These are phyloP conservation scores for Actinostola sp. DNA, from an alignment of 92 coral and sea anemone species.

Conservation along the genomic window DNA sequence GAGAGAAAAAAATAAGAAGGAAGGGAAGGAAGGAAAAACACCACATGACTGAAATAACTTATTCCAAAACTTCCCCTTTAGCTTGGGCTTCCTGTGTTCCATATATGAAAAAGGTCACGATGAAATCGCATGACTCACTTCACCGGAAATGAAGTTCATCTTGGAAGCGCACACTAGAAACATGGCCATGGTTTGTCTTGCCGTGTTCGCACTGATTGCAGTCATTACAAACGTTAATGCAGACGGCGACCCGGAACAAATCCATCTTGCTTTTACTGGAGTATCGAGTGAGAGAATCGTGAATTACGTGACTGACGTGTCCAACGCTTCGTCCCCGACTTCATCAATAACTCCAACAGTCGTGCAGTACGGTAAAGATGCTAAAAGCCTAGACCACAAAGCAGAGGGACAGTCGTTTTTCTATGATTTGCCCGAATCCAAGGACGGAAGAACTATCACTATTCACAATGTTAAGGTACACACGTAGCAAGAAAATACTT, in stretches of 20 bases:
- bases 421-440: slow-evolving; percentile 35
- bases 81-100: no score
- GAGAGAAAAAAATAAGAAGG: no score
- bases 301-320: slow-evolving; percentile 66
- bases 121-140: slow-evolving; percentile 1
- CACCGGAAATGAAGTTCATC: neutral
- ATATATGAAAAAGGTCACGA: no score
- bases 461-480: slow-evolving; percentile 71
- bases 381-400: slow-evolving; percentile 31
- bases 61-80: no score
- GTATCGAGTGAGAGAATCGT: slow-evolving; percentile 73
- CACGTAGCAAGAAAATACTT: neutral
- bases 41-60: no score
- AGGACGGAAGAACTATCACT: slow-evolving; percentile 22
- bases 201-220: neutral
- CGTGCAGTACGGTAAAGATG: slow-evolving; percentile 61
- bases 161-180: neutral
- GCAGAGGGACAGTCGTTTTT: slow-evolving; percentile 64
- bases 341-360: slow-evolving; percentile 18
- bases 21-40: no score
- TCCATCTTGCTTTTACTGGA: slow-evolving; percentile 81
- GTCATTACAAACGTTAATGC: neutral
- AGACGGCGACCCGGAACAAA: slow-evolving; percentile 68
- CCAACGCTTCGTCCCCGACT: slow-evolving; percentile 5
- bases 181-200: neutral